phyloP scores from a whole-genome alignment of 2,113 vertebrate species.

The Lipotes vexillifer region DNA sequence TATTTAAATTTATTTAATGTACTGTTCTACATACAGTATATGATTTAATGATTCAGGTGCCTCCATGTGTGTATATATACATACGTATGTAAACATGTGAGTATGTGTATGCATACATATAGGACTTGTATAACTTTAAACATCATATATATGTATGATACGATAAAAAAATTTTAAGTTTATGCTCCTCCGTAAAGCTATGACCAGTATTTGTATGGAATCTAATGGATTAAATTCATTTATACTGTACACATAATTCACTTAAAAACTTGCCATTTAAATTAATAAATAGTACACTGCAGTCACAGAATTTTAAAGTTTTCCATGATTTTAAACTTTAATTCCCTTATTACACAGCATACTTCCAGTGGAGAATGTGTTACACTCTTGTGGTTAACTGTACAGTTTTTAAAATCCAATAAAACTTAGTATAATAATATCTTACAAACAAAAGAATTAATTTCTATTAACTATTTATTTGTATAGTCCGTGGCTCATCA shows the following conservation, averaged over 20 bases:
- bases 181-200: background rate
- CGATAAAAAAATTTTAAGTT: background rate
- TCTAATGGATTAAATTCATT: background rate
- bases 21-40: background rate
- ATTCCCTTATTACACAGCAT: background rate
- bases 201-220: background rate
- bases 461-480: constrained; percentile 3
- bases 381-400: background rate
- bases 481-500: background rate
- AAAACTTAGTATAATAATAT: background rate
- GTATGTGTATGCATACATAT: background rate
- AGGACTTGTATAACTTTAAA: background rate
- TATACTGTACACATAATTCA: background rate
- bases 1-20: background rate
- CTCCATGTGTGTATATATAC: rapidly evolving
- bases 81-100: background rate
- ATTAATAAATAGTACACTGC: background rate
- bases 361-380: background rate
- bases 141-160: background rate
- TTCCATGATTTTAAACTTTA: background rate
- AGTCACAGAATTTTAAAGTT: background rate
- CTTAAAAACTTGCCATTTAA: background rate
- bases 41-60: background rate
- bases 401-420: background rate
- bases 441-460: constrained; percentile 12